Evolutionary conservation across 2,113 vertebrate species (phyloP), one percentile per base, ranked within the genome.

Genomic region (Panthera leo): DNA sequence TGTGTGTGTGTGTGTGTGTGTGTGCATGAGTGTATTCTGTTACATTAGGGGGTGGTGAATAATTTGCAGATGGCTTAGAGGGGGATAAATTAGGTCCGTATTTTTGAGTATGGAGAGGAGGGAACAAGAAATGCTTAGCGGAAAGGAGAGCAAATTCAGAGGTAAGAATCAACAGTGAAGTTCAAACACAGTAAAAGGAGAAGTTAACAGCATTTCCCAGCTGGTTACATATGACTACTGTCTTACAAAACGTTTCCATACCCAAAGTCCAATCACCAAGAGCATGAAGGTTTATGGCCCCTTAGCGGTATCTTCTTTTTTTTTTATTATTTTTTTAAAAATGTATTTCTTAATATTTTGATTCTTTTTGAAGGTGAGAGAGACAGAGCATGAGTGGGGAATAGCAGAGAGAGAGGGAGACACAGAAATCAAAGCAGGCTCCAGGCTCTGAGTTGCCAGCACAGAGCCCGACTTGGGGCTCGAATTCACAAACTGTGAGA

Each of bases 131-230:
- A 85, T 71, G 14, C 12, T 88, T 88, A 78, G 25, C 55, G 70
- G 58, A 83, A 97, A 94, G 27, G 13, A 83, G 27, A 53, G 11
- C 39, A 92, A 86, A 83, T 95, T 94, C n/a, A 65, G 68, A 88
- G 36, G 39, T 36, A 63, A 89, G 75, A 58, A 80, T 8, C 61
- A 94, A 42, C 27, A 53, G 12, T 75, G 14, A 23, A 88, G 45
- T 76, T 95, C 12, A 87, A 87, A 79, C 39, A 67, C 4, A 63
- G 55, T 36, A 79, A 93, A 45, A 78, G 58, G 67, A 95, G 2
- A 87, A 23, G 21, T 79, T 82, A 93, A 11, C 29, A 71, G 1
- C 34, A 80, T 92, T 76, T 67, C 42, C 42, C 34, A 80, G 45
- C 36, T 70, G 63, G 29, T n/a, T 70, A 58, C 97, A 83, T 42